phyloP scores from a whole-genome alignment of 92 coral and sea anemone genomes.

The Pocillopora meandrina region DNA sequence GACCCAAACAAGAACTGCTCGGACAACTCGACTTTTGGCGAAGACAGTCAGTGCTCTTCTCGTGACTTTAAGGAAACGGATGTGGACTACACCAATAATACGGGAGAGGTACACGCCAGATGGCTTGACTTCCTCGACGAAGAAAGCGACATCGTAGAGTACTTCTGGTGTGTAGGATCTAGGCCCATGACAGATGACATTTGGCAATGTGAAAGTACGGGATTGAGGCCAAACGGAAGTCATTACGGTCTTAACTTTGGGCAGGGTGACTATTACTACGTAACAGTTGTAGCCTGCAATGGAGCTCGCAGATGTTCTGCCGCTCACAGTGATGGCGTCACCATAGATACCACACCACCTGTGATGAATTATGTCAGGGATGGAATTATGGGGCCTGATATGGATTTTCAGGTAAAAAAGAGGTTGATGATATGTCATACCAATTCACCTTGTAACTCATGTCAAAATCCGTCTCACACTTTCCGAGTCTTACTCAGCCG shows the following conservation, averaged over 20 bases:
- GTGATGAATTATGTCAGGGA: conserved; percentile 76
- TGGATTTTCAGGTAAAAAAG: conserved; percentile 75
- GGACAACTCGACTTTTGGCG: conserved; percentile 84
- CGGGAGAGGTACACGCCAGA: conserved; percentile 80
- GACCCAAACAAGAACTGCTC: conserved; percentile 87
- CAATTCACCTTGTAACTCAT: too few species aligned
- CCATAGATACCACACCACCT: conserved; percentile 83
- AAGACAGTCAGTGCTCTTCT: conserved; percentile 91
- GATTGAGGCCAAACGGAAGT: conserved; percentile 76
- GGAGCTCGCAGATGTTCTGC: conserved; percentile 88
- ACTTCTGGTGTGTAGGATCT: conserved; percentile 82
- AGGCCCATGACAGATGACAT: conserved; percentile 78
- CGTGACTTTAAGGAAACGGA: conserved; percentile 90
- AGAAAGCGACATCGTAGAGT: conserved; percentile 87
- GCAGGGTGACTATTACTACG: conserved; percentile 75
- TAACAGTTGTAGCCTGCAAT: conserved; percentile 83
- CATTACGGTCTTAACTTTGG: conserved; percentile 60
- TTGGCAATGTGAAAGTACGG: conserved; percentile 78
- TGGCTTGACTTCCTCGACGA: conserved; percentile 96
- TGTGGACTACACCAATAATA: conserved; percentile 87
- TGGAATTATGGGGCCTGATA: conserved; percentile 91
- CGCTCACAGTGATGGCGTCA: conserved; percentile 73
- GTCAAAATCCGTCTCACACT: too few species aligned
- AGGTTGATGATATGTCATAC: neutral
- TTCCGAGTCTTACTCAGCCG: too few species aligned